Conservation (phyloP, 2,888 invertebrate species). For the Drosophila silvestris region DNA sequence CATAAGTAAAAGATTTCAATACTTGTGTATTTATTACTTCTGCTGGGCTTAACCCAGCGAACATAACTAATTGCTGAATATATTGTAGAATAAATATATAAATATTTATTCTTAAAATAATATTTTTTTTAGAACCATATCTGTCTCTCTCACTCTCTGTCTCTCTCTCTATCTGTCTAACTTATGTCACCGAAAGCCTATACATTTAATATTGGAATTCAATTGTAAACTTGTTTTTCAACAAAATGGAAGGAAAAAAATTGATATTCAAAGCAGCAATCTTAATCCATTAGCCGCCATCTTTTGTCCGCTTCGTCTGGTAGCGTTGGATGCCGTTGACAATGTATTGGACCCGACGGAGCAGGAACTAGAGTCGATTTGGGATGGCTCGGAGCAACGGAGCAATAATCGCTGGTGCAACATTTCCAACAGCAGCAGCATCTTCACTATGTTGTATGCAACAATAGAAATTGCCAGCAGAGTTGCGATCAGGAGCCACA, state of each 20-base stretch:
- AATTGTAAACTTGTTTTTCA: background rate
- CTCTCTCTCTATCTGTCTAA: background rate
- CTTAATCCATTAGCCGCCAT: background rate
- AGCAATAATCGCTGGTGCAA: no score
- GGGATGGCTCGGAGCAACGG: background rate
- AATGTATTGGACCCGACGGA: background rate
- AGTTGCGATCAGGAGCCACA: background rate
- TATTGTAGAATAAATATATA: background rate
- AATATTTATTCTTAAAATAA: background rate
- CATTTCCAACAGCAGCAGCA: background rate
- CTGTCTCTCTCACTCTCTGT: background rate
- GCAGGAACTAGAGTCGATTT: background rate
- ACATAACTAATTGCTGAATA: background rate
- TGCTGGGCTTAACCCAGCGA: background rate
- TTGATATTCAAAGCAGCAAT: background rate
- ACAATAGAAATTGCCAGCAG: background rate
- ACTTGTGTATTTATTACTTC: background rate
- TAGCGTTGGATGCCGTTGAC: background rate
- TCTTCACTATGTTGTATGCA: background rate
- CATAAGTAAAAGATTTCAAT: background rate
- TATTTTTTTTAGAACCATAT: background rate
- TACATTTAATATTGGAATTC: background rate
- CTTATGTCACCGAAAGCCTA: background rate
- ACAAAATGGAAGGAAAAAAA: background rate
- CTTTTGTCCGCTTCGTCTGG: background rate